Evolutionary conservation across 1,140 invertebrate genomes (phyloP), one percentile per base, ranked within the genome.

Genomic region (Anoplolepis gracilipes): DNA sequence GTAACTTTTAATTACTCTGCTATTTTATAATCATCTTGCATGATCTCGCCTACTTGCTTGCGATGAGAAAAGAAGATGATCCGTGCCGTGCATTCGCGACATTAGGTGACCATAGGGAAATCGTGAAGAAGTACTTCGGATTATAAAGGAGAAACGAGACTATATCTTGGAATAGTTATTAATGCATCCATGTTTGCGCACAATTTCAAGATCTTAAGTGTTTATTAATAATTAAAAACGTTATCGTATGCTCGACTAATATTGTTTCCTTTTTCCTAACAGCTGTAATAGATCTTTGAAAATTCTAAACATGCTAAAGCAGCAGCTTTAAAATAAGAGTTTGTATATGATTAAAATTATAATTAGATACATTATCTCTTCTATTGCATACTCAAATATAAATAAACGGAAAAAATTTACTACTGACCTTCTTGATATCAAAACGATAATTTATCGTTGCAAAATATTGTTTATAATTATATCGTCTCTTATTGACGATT

Each of bases 1-100:
- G 94, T 95, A 94, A n/a, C n/a, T n/a, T n/a, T n/a, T n/a, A n/a
- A 93, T 89, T 86, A 59, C 36, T 64, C 72, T 65, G 33, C 59
- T 42, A 36, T 39, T 69, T 42, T 67, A 42, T 79, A 73, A 82
- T 82, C 36, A 46, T 22, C 67, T 30, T 61, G 78, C 67, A 73
- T 73, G 78, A 81, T 28, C 62, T 10, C 16, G 16, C 13, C 11
- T 46, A 46, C 42, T 33, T 42, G 33, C 39, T 22, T 28, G 30
- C 25, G 25, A 57, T 19, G 25, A 36, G 33, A 6, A 73, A 82
- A 33, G 28, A 6, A n/a, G 36, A 70, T 72, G 67, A 69, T 13
- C 8, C 28, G 59, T 72, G 36, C 36, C 65, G 67, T 82, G 78
- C 10, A 4, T n/a, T 39, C 33, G 46, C 62, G 30, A 2, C n/a